Evolutionary conservation across 2,113 vertebrate genomes (phyloP).

Genomic region (Tragelaphus imberbis): DNA sequence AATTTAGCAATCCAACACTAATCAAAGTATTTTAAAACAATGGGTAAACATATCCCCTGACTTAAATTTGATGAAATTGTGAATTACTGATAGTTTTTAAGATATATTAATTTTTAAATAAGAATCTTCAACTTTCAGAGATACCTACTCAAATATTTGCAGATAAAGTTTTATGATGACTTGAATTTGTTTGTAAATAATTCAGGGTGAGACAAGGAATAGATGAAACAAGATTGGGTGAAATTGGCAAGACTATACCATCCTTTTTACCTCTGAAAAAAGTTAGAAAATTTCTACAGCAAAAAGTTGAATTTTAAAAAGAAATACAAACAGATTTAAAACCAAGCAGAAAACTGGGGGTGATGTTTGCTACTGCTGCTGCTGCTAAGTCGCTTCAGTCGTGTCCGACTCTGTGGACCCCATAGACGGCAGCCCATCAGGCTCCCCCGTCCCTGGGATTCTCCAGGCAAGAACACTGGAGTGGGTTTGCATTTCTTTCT

Average conservation of each 20-base stretch:
- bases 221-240: background rate
- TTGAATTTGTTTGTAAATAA: background rate
- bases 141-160: background rate
- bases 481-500: no score
- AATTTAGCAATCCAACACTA: background rate
- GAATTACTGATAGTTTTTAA: background rate
- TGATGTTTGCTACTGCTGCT: no score
- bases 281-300: background rate
- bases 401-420: no score
- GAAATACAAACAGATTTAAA: background rate
- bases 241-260: background rate
- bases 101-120: background rate
- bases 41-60: background rate
- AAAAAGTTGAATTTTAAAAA: background rate
- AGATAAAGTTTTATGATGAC: background rate
- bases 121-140: background rate
- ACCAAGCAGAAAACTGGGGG: background rate
- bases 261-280: background rate
- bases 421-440: no score
- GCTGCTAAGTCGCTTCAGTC: no score
- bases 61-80: background rate
- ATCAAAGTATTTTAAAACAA: background rate
- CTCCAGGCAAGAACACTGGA: no score
- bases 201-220: background rate
- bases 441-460: no score